Conservation (phyloP, 2,888 invertebrate species). For the Meganola albula region DNA sequence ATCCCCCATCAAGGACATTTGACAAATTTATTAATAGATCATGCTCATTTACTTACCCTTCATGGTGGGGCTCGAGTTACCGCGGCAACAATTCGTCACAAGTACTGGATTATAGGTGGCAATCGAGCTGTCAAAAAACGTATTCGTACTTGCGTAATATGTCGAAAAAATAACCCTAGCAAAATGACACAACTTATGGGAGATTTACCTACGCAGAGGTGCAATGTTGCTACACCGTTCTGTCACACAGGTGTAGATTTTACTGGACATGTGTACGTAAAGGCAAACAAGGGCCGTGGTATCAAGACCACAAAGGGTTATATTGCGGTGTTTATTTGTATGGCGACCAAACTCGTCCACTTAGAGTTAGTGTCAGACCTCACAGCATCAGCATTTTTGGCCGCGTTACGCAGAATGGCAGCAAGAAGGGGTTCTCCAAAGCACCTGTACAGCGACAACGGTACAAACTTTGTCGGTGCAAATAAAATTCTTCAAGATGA, state of each 20-base stretch:
- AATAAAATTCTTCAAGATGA: neutral
- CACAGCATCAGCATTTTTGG: constrained; percentile 1
- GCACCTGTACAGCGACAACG: constrained; percentile 3
- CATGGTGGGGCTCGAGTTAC: constrained; percentile 11
- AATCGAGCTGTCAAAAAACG: neutral
- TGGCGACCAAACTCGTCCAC: constrained; percentile 3
- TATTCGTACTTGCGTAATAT: neutral
- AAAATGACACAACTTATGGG: constrained; percentile 1
- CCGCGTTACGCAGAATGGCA: neutral
- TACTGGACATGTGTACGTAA: neutral
- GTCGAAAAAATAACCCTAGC: neutral
- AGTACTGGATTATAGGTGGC: constrained; percentile 6
- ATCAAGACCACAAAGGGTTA: constrained; percentile 3
- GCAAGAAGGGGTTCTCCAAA: constrained; percentile 2
- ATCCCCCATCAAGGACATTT: constrained; percentile 1
- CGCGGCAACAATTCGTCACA: constrained; percentile 4
- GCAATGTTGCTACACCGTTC: neutral
- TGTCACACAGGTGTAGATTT: constrained; percentile 2
- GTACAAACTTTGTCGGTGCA: constrained; percentile 5
- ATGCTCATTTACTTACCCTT: constrained; percentile 7
- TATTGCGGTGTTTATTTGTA: neutral
- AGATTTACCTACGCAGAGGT: neutral
- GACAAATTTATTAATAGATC: constrained; percentile 5
- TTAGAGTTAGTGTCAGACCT: constrained; percentile 7
- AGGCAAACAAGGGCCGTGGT: constrained; percentile 2